Base-by-base conservation (phyloP, 2,113 vertebrate genomes). In the Nothobranchius furzeri region DNA sequence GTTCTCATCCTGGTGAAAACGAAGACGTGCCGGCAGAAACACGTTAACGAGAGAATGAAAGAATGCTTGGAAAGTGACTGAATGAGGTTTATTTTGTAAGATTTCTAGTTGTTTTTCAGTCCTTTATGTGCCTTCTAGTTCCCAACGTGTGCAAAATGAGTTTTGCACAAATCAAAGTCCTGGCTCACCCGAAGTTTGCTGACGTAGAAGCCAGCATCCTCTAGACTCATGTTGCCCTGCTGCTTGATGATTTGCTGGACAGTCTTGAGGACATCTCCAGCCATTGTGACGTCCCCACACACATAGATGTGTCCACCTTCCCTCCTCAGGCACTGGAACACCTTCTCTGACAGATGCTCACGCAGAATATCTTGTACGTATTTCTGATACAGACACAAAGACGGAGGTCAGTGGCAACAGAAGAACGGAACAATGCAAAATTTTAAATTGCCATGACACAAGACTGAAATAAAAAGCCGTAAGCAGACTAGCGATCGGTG, bases 201-300 rank as follows among this genome's bases (percentile, higher is more conserved):
- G 93, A 99, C 92, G 86, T 96, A 98, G 73, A 95, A 92, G 0
- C 96, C 95, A 0, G 96, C 96, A 2, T 96, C 95, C 85, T 99
- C 97, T 1, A 89, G 87, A 0, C 92, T 93, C 87, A 98, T 94
- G 80, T 89, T 93, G 64, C 96, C 98, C 59, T 98, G 94, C 84
- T 96, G 93, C 63, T 93, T 91, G 85, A 95, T 82, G 70, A 99
- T 95, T 76, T 92, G 90, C 88, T 99, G 97, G 64, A 99, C 48
- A 2, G 95, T 94, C 91, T 99, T 99, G 64, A 99, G 94, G 42
- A 99, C 97, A 0, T 99, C 97, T 0, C 96, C 96, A 0, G 98
- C 98, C 98, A 99, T 99, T 43, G 95, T 98, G 60, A 99, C 98
- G 0, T 99, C 97, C 15, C 98, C 98, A 0, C 98, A 99, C 63